Evolutionary conservation across 2,888 invertebrate species (phyloP).

Genomic region (Drosophila neonasuta): DNA sequence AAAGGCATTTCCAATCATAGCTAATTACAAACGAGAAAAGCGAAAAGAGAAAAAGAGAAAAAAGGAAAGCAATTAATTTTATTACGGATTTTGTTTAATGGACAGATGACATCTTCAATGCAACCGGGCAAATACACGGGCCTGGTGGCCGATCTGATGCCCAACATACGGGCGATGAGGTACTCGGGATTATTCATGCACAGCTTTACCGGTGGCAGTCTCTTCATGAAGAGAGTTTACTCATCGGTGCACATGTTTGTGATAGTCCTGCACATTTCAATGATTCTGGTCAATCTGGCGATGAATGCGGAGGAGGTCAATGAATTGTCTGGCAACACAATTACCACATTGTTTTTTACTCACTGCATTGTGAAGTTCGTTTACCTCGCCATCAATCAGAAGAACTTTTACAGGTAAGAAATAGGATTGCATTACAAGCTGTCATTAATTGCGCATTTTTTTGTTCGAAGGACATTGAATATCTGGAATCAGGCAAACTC

Average conservation of each 20-base stretch:
- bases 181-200: slow-evolving; percentile 90
- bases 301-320: slow-evolving; percentile 89
- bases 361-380: slow-evolving; percentile 89
- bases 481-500: slow-evolving; percentile 93
- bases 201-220: slow-evolving; percentile 87
- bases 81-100: slow-evolving; percentile 8
- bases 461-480: slow-evolving; percentile 85
- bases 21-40: slow-evolving; percentile 16
- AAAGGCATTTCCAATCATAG: slow-evolving; percentile 9
- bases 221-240: slow-evolving; percentile 85
- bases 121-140: slow-evolving; percentile 83
- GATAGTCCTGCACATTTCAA: slow-evolving; percentile 85
- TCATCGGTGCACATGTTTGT: slow-evolving; percentile 85
- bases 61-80: slow-evolving; percentile 28
- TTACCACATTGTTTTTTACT: slow-evolving; percentile 90
- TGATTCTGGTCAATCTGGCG: slow-evolving; percentile 87
- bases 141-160: slow-evolving; percentile 92
- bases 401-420: slow-evolving; percentile 87
- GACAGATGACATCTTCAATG: slow-evolving; percentile 62
- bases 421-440: too few relatives aligned
- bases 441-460: neutral
- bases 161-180: slow-evolving; percentile 91
- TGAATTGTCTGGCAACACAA: slow-evolving; percentile 89
- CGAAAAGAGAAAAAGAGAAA: neutral
- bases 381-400: slow-evolving; percentile 89